Evolutionary conservation across 2,797 vertebrate genomes (phyloP).

Genomic region (Enteromius paludinosus): DNA sequence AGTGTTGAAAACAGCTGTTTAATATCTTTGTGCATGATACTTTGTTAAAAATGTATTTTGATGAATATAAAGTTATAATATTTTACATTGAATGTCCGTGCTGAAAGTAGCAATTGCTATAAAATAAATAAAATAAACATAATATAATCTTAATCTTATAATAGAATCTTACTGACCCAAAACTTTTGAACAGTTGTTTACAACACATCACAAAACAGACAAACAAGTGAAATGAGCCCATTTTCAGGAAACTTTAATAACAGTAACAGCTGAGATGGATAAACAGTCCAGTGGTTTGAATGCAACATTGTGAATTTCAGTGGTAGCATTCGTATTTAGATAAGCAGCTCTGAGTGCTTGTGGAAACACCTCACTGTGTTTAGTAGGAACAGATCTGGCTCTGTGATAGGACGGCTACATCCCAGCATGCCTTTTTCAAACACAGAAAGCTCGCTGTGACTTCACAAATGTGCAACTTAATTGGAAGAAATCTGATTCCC

Average conservation of each 20-base stretch:
- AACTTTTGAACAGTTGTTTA: background rate
- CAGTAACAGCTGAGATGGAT: background rate
- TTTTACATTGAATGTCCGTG: background rate
- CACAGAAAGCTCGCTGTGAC: constrained; percentile 60
- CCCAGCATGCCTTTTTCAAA: constrained; percentile 56
- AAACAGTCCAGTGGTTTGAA: background rate
- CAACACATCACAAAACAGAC: background rate
- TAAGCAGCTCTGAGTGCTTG: constrained; percentile 9
- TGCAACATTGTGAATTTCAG: constrained; percentile 5
- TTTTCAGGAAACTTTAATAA: background rate
- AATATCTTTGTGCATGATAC: background rate
- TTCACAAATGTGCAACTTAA: constrained; percentile 33
- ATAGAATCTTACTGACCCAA: background rate
- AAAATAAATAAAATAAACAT: background rate
- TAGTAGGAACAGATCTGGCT: constrained; percentile 60
- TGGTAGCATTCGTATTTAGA: constrained; percentile 20
- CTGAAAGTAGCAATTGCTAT: background rate
- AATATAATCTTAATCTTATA: no score
- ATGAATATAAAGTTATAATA: background rate
- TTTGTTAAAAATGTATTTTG: background rate
- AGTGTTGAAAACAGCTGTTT: background rate
- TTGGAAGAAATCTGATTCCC: background rate
- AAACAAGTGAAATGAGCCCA: background rate
- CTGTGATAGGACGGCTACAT: constrained; percentile 35
- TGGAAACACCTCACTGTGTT: constrained; percentile 53